These are phyloP conservation scores for Egretta garzetta DNA, from an alignment of 2,113 vertebrate genomes.

Conservation along the genomic window DNA sequence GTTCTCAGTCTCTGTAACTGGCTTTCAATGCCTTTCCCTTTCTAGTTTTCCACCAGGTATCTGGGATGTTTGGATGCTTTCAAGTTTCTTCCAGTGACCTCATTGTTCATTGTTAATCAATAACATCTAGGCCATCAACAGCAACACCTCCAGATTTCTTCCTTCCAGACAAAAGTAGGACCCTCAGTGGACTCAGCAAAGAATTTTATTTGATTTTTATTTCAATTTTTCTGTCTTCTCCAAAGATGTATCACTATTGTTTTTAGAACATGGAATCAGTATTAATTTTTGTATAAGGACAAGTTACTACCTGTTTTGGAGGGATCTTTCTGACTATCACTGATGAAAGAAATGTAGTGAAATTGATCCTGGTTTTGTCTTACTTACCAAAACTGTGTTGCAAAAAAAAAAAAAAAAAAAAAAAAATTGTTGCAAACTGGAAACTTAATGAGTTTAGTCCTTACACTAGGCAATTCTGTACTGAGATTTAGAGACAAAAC, in stretches of 20 bases:
- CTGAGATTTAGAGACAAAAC: neutral
- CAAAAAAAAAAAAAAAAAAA: neutral
- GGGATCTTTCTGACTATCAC: neutral
- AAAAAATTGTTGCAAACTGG: neutral
- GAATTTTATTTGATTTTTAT: neutral
- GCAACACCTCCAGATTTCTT: neutral
- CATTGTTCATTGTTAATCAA: neutral
- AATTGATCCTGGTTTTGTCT: neutral
- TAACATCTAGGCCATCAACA: neutral
- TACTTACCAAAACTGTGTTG: neutral
- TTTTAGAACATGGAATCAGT: neutral
- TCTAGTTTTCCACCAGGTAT: neutral
- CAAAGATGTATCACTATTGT: neutral
- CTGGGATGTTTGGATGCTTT: neutral
- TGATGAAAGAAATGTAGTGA: neutral
- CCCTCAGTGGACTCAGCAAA: neutral
- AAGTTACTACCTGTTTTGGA: neutral
- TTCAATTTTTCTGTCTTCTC: neutral
- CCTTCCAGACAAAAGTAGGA: neutral
- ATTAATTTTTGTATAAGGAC: neutral
- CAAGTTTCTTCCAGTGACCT: neutral
- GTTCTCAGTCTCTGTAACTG: neutral
- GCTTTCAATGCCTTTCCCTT: neutral
- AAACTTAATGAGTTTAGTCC: neutral
- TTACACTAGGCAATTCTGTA: neutral